phyloP scores from a whole-genome alignment of 2,113 vertebrate species.

The Lamprotornis superbus region DNA sequence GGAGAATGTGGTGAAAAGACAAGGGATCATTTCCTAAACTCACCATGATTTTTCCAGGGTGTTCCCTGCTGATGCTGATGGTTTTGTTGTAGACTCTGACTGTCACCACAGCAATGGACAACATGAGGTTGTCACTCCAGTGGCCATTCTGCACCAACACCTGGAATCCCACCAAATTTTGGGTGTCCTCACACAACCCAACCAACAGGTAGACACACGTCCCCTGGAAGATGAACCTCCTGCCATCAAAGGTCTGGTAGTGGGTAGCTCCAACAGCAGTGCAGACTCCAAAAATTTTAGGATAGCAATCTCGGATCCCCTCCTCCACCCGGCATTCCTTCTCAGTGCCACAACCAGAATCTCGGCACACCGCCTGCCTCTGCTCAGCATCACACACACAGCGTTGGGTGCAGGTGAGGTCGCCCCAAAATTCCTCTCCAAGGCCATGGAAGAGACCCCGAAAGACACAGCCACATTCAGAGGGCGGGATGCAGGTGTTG shows the following conservation, averaged over 20 bases:
- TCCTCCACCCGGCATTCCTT: conserved; percentile 67
- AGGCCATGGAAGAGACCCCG: conserved; percentile 15
- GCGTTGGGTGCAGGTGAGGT: conserved; percentile 9
- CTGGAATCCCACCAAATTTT: conserved; percentile 65
- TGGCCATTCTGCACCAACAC: conserved; percentile 72
- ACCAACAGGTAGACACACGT: conserved; percentile 74
- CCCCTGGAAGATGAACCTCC: conserved; percentile 75
- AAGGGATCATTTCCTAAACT: neutral
- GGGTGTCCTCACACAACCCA: conserved; percentile 21
- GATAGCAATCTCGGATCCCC: conserved; percentile 66
- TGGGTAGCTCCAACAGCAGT: conserved; percentile 62
- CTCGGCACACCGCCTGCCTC: conserved; percentile 29
- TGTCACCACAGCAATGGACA: conserved; percentile 52
- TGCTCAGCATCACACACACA: conserved; percentile 17
- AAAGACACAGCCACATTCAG: conserved; percentile 59
- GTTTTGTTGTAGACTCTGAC: conserved; percentile 65
- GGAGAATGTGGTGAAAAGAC: fast-evolving
- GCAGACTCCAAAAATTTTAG: conserved; percentile 50
- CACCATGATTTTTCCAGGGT: conserved; percentile 45
- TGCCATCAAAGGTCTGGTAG: conserved; percentile 69
- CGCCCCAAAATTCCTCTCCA: conserved; percentile 39
- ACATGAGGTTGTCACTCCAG: neutral
- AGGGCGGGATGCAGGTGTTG: conserved; percentile 18
- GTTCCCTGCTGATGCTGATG: conserved; percentile 47
- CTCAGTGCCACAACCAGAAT: conserved; percentile 16